phyloP scores from a whole-genome alignment of 30 jellyfish, hydroid and myxozoan species.

The Turritopsis dohrnii region DNA sequence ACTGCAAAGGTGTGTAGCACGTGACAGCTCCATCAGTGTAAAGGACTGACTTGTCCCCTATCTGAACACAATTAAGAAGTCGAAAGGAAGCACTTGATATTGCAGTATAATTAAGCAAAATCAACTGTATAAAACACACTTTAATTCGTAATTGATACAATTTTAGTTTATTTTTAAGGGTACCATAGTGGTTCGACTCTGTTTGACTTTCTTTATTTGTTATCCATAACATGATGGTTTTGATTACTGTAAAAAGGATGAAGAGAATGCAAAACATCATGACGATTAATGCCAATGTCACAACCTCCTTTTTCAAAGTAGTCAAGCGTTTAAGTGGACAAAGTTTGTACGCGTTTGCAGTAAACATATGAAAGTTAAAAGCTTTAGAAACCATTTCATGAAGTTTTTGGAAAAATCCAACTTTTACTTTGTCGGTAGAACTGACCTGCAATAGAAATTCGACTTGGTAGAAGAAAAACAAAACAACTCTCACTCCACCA shows the following conservation, averaged over 20 bases:
- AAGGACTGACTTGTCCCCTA: neutral
- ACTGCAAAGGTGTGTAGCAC: neutral
- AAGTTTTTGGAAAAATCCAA: neutral
- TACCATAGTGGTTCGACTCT: neutral
- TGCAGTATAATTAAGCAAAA: neutral
- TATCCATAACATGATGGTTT: neutral
- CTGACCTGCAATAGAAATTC: neutral
- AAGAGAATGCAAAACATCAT: neutral
- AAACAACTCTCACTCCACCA: neutral
- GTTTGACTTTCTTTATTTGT: neutral
- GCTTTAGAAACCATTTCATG: neutral
- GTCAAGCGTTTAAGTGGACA: neutral
- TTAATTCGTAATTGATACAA: neutral
- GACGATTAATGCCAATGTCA: neutral
- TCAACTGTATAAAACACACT: neutral
- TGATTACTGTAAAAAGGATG: neutral
- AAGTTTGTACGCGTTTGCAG: neutral
- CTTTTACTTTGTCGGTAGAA: neutral
- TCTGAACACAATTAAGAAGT: neutral
- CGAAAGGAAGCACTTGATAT: neutral
- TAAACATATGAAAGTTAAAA: neutral
- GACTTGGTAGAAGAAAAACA: neutral
- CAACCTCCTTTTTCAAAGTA: neutral
- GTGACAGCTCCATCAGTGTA: neutral
- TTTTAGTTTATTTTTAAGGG: neutral